Evolutionary conservation across 2,113 vertebrate species (phyloP).

Genomic region (Notothenia rossii): DNA sequence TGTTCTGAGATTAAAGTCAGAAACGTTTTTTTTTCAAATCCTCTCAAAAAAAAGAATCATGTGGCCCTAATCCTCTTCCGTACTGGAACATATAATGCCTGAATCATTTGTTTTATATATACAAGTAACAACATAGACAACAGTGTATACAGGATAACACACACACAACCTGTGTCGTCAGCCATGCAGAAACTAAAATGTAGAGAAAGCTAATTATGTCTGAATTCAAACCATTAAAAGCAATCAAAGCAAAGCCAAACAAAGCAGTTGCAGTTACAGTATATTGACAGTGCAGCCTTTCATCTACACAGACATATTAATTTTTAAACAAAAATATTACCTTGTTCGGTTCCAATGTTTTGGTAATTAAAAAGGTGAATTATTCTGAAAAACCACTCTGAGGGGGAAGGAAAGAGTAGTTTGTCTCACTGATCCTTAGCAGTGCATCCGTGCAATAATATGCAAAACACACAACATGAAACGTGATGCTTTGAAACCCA

Average conservation of each 20-base stretch:
- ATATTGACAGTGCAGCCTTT: slow-evolving; percentile 12
- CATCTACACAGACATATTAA: neutral
- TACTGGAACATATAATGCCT: too few relatives aligned
- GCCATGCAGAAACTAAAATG: neutral
- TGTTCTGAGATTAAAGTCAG: too few relatives aligned
- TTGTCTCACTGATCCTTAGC: slow-evolving; percentile 60
- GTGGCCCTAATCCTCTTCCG: too few relatives aligned
- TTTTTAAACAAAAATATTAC: slow-evolving; percentile 36
- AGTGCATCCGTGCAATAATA: slow-evolving; percentile 44
- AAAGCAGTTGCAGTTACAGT: neutral
- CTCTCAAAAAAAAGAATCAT: too few relatives aligned
- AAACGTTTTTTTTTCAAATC: too few relatives aligned
- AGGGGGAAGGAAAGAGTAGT: slow-evolving; percentile 42
- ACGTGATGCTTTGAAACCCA: slow-evolving; percentile 36
- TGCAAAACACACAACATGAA: slow-evolving; percentile 48
- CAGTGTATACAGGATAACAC: neutral
- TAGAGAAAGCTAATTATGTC: slow-evolving; percentile 17
- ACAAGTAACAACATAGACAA: too few relatives aligned
- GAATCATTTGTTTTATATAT: too few relatives aligned
- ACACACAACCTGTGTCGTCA: neutral
- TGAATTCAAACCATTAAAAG: slow-evolving; percentile 2
- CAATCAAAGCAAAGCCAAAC: neutral
- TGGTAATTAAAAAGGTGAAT: slow-evolving; percentile 56
- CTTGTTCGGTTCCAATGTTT: slow-evolving; percentile 37
- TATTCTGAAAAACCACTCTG: slow-evolving; percentile 44